Evolutionary conservation across 1,140 invertebrate genomes (phyloP), one percentile per base, ranked within the genome.

Genomic region (Contarinia nasturtii): DNA sequence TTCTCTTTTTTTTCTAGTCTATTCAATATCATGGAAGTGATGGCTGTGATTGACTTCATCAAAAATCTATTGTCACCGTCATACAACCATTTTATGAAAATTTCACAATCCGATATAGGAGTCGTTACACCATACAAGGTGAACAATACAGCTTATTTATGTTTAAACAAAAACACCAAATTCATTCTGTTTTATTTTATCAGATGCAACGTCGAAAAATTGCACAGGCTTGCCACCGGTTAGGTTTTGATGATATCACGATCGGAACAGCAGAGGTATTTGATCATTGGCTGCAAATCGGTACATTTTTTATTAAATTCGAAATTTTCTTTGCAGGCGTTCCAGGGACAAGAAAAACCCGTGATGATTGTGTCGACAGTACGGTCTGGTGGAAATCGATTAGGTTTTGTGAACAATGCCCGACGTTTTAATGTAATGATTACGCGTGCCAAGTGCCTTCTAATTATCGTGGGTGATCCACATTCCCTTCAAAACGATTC

Each of bases 261-360:
- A 78, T 88, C 14, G 88, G 87, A 2, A 86, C 86, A 1, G 82
- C 87, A 2, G 87, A 92, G 82, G 87, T 3, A 86, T 92, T 63
- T 73, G 79, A 12, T 10, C 7, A 41, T 21, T 21, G 37, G 37
- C 37, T 14, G 3, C 14, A 40, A 4, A 7, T 4, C 37, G 3
- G 17, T 18, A 40, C 17, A 40, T 15, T 7, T 40, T 18, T n/a
- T 40, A 14, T 15, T 5, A n/a, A 4, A 14, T 40, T n/a, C 37
- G 14, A 40, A 36, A n/a, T n/a, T 40, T 15, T 18, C 14, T n/a
- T 40, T 12, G 12, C 37, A 40, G 14, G n/a, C 37, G 3, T 91
- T 89, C 61, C 87, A 91, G 61, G 87, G 86, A 1, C 79, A 84
- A 52, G 86, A 91, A 61, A 77, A 79, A 54, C 63, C 76, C 21